Base-by-base conservation (phyloP, 2,113 vertebrate genomes). In the Ibidorhyncha struthersii region DNA sequence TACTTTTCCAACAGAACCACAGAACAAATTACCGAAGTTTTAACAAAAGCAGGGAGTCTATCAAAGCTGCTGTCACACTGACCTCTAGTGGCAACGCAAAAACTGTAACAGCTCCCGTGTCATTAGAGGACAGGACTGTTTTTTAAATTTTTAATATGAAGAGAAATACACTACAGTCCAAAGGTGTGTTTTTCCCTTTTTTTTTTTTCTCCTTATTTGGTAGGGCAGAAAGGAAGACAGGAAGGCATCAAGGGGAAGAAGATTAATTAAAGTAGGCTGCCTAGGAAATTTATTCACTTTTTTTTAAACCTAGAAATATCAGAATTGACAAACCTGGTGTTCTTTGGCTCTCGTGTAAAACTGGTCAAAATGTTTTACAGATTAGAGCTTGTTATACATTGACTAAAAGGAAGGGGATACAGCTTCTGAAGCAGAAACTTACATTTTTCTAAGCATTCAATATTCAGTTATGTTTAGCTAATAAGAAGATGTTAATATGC, bases 21-120 rank as follows among this genome's bases (percentile, higher is more conserved):
- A 40, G 10, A 40, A 40, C 40, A 40, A 40, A 2, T 47, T 32
- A 36, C 36, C 4, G 0, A 8, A 55, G 27, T 21, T 50, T n/a
- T 15, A 34, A 50, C 55, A 6, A 20, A 55, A 76, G 43, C 6
- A 25, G 17, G 4, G 4, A 34, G 15, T 36, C 12, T 7, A 16
- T 3, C 63, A 40, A 43, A 67, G 56, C 40, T 81, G 88, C 76
- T 82, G 41, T 36, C 78, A 91, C 74, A 67, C 93, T 84, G 98
- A 92, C 98, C 97, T 96, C 98, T 97, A 93, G 96, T 83, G 98
- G 97, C 67, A 70, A 45, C 21, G 52, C 22, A 27, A 49, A 26
- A 65, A 55, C 59, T 41, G 3, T 41, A 47, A 53, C 50, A 49
- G 58, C 29, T 41, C 22, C 22, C 12, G n/a, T 34, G 43, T 58